Evolutionary conservation across 2,888 invertebrate genomes (phyloP).

Genomic region (Cheilosia scutellata): DNA sequence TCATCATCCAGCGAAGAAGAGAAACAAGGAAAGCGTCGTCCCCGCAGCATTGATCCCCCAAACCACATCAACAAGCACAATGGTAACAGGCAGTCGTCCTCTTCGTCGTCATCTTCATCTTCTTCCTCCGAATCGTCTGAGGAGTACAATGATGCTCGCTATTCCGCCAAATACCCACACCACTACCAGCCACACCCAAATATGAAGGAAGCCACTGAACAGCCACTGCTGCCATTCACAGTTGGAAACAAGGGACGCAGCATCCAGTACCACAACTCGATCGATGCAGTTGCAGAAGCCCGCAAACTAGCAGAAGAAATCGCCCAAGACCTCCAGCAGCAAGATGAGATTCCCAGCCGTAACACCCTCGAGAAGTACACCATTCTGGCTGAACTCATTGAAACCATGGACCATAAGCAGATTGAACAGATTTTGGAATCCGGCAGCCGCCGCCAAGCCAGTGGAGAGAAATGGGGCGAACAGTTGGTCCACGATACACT

Average conservation of each 20-base stretch:
- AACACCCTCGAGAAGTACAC: constrained; percentile 88
- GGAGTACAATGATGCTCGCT: constrained; percentile 43
- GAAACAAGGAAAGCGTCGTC: constrained; percentile 26
- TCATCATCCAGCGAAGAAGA: constrained; percentile 61
- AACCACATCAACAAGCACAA: constrained; percentile 43
- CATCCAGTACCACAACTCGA: constrained; percentile 80
- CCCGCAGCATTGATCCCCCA: constrained; percentile 25
- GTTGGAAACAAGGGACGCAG: constrained; percentile 85
- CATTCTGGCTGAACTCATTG: constrained; percentile 86
- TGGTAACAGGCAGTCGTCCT: constrained; percentile 24
- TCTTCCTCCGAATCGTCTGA: constrained; percentile 72
- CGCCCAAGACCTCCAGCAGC: constrained; percentile 86
- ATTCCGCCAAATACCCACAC: constrained; percentile 47
- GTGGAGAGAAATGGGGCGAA: constrained; percentile 81
- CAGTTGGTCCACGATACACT: constrained; percentile 86
- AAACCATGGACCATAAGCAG: constrained; percentile 87
- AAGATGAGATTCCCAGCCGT: constrained; percentile 86
- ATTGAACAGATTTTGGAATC: constrained; percentile 85
- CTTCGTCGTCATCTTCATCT: constrained; percentile 66
- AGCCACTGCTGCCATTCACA: constrained; percentile 84
- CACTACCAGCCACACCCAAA: constrained; percentile 80
- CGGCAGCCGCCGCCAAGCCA: constrained; percentile 78
- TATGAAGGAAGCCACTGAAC: constrained; percentile 83
- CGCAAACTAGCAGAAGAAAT: constrained; percentile 85
- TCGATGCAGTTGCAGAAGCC: constrained; percentile 79